These are phyloP conservation scores for Drosophila greeni DNA, from an alignment of 2,888 invertebrate species.

Conservation along the genomic window DNA sequence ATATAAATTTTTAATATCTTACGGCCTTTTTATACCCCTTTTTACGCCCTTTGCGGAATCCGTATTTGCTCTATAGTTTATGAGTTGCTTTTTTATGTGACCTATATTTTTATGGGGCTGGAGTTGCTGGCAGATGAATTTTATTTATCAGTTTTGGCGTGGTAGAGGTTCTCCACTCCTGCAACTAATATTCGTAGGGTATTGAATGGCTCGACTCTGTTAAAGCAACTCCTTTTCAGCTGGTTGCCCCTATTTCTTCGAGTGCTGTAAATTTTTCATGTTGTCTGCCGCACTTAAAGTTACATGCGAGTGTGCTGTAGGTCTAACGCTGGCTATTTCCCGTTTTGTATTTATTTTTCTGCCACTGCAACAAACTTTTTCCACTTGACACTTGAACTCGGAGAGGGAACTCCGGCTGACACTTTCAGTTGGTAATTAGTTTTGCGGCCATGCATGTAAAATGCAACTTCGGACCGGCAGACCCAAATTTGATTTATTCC, in stretches of 20 bases:
- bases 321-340: constrained; percentile 9
- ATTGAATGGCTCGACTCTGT: neutral
- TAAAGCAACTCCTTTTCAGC: no score
- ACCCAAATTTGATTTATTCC: neutral
- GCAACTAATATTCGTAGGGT: constrained; percentile 8
- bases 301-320: constrained; percentile 38
- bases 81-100: constrained; percentile 10
- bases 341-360: constrained; percentile 12
- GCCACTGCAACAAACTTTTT: constrained; percentile 56
- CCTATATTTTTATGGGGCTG: constrained; percentile 3
- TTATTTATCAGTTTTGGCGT: neutral
- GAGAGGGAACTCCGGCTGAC: constrained; percentile 54
- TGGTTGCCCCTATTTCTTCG: constrained; percentile 20
- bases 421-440: constrained; percentile 69
- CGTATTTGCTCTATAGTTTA: constrained; percentile 25
- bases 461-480: constrained; percentile 15
- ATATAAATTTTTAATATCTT: constrained; percentile 27
- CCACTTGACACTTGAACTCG: constrained; percentile 60
- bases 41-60: constrained; percentile 19
- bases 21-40: constrained; percentile 19
- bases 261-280: constrained; percentile 36
- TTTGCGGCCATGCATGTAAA: constrained; percentile 62
- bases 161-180: neutral
- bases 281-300: constrained; percentile 59
- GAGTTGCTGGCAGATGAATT: neutral